Percentiles rank a stretch among this genome's conserved stretches.
These are phyloP conservation scores for Engraulis encrasicolus DNA, from an alignment of 2,113 vertebrate genomes.

Conservation along the genomic window DNA sequence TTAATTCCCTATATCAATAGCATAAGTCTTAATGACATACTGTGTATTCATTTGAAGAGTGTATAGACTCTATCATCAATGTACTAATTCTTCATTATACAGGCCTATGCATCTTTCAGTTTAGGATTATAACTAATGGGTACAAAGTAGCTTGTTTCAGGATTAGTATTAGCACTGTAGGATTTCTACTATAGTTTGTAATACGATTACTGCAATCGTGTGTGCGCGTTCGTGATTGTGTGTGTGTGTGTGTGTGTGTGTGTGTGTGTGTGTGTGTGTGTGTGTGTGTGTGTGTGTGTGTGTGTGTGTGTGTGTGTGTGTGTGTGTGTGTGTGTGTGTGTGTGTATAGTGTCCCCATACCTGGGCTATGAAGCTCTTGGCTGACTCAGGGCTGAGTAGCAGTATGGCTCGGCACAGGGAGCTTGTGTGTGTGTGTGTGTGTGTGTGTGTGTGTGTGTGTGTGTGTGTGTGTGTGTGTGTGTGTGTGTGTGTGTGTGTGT, in stretches of 20 bases:
- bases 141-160: neutral
- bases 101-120: neutral
- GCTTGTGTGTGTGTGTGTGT: slow-evolving; percentile 19
- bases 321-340: too few relatives aligned
- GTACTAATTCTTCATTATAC: neutral
- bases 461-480: neutral
- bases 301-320: too few relatives aligned
- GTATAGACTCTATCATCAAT: too few relatives aligned
- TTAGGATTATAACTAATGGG: neutral
- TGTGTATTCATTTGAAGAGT: too few relatives aligned
- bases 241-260: neutral
- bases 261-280: neutral
- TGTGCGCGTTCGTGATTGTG: neutral
- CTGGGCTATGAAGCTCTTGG: too few relatives aligned
- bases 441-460: neutral
- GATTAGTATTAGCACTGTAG: neutral
- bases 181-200: neutral
- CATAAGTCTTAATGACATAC: neutral
- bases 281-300: slow-evolving; percentile 18
- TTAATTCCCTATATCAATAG: neutral
- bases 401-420: too few relatives aligned
- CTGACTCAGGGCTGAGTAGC: too few relatives aligned
- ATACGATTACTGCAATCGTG: neutral
- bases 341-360: too few relatives aligned
- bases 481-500: too few relatives aligned